Evolutionary conservation across 2,888 invertebrate genomes (phyloP).

Genomic region (Rhimphoctona megacephalus): DNA sequence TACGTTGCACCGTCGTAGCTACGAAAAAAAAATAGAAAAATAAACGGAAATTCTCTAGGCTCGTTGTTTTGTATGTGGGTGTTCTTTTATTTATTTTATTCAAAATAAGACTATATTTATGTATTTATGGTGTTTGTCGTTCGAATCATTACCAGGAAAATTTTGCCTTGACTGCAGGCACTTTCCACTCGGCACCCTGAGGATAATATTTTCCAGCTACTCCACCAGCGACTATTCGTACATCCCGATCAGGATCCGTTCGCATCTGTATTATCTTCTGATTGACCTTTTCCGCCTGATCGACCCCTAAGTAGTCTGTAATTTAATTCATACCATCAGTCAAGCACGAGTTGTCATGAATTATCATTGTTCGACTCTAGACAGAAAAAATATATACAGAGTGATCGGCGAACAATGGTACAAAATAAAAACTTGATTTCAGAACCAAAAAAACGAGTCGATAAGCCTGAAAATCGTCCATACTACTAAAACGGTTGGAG

Average conservation of each 20-base stretch:
- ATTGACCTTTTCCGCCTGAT: slow-evolving; percentile 75
- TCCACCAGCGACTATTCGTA: slow-evolving; percentile 80
- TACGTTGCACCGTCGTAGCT: slow-evolving; percentile 38
- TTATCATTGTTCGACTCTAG: background rate
- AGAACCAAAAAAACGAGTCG: too few relatives aligned
- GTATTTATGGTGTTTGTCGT: background rate
- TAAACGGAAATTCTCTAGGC: slow-evolving; percentile 36
- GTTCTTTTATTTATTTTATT: slow-evolving; percentile 14
- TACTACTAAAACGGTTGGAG: too few relatives aligned
- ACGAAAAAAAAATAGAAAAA: slow-evolving; percentile 34
- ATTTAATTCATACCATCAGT: slow-evolving; percentile 53
- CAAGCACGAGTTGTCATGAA: slow-evolving; percentile 4
- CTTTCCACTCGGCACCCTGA: slow-evolving; percentile 63
- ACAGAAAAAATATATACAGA: background rate
- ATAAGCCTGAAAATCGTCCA: too few relatives aligned
- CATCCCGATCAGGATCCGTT: slow-evolving; percentile 81
- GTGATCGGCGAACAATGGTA: background rate
- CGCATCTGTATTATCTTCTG: slow-evolving; percentile 78
- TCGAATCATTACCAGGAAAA: slow-evolving; percentile 39
- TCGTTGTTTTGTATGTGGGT: slow-evolving; percentile 31
- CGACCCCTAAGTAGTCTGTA: slow-evolving; percentile 75
- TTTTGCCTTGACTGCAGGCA: slow-evolving; percentile 51
- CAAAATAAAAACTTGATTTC: background rate
- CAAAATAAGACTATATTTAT: background rate
- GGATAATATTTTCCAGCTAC: slow-evolving; percentile 67